Evolutionary conservation across 1,140 invertebrate species (phyloP), one percentile per base, ranked within the genome.

Genomic region (Antheraea mylitta): DNA sequence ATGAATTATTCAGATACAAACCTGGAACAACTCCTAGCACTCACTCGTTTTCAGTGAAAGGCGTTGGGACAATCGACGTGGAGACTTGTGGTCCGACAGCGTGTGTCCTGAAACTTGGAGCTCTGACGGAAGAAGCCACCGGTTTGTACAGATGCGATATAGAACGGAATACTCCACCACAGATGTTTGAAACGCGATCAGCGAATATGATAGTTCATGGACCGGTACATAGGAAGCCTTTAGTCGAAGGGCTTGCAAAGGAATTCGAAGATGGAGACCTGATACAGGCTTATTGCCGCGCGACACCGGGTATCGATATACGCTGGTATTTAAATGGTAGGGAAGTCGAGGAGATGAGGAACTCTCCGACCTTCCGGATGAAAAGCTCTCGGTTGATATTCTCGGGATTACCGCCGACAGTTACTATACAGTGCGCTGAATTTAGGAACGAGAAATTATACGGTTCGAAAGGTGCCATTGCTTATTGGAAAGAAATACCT

Each of bases 141-240:
- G 90, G 90, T 3, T 67, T 89, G 19, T 92, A 92, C 77, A 80
- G 84, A 64, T 92, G 89, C 64, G 89, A 92, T 60, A 84, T 92
- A 30, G 89, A 92, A 68, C 69, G 82, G 7, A 87, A 89, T 69
- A 71, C 81, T 8, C 83, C 87, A 2, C 88, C 88, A 0, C 85
- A 92, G 66, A 78, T 80, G 53, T 92, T 87, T 61, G 85, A 83
- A 45, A 83, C 86, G 0, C 76, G 80, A 16, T 82, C 78, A n/a
- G 83, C 82, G 1, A 78, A 83, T 58, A 89, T 92, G 88, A 74
- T 82, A 65, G 86, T 90, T 0, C 78, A 85, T 36, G 83, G 85
- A 0, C 79, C 82, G 66, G 74, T 82, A 22, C 82, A 82, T 9
- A 82, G 87, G 22, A 72, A 67, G 37, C 90, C 90, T 0, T 64